phyloP scores from a whole-genome alignment of 1,140 invertebrate species.

The Argopecten irradians region DNA sequence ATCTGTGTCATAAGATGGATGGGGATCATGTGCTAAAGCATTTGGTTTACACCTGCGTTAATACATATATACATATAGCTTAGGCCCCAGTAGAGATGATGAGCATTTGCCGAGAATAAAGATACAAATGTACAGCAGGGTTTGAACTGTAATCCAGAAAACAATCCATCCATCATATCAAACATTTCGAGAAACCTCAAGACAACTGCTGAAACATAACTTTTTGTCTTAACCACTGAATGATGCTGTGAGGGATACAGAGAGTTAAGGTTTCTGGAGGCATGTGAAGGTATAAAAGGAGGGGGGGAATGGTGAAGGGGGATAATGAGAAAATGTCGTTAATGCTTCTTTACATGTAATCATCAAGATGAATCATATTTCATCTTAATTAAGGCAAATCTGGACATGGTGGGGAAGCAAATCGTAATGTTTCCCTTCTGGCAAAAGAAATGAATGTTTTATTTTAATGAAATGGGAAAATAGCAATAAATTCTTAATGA shows the following conservation, averaged over 20 bases:
- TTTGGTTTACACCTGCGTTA: too few relatives aligned
- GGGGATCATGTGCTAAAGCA: not conserved
- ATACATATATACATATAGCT: not conserved
- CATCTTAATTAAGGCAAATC: not conserved
- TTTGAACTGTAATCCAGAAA: not conserved
- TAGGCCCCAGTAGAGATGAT: not conserved
- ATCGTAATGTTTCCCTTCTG: not conserved
- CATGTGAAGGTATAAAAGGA: too few relatives aligned
- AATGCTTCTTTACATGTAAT: too few relatives aligned
- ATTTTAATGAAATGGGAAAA: too few relatives aligned
- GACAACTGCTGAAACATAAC: not conserved
- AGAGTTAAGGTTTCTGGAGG: too few relatives aligned
- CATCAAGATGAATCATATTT: not conserved
- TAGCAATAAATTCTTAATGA: too few relatives aligned
- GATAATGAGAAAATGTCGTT: not conserved
- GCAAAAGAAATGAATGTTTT: not conserved
- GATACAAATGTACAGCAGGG: not conserved
- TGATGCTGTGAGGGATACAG: not conserved
- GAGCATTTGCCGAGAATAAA: not conserved
- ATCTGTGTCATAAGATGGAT: conserved; percentile 6
- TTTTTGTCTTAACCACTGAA: not conserved
- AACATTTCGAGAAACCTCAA: not conserved
- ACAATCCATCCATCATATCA: not conserved
- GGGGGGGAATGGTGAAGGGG: too few relatives aligned
- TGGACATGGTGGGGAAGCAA: not conserved